phyloP scores from a whole-genome alignment of 2,888 invertebrate genomes.

The Trichopoda pennipes region DNA sequence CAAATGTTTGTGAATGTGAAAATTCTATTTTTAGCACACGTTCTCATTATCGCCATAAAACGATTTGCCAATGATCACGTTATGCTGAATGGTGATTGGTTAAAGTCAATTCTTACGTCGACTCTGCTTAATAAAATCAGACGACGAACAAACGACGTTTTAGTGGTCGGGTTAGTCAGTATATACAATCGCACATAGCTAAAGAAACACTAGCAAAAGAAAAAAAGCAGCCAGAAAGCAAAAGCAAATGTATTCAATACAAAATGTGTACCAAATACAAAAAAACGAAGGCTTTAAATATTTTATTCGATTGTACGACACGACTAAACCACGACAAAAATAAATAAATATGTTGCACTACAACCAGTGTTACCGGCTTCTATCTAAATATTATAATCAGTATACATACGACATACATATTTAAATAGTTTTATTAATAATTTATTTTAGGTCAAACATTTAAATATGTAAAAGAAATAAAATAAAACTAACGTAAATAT shows the following conservation, averaged over 20 bases:
- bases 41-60: constrained; percentile 66
- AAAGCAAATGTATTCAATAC: constrained; percentile 28
- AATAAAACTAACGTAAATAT: too few species aligned
- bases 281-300: constrained; percentile 30
- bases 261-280: constrained; percentile 1
- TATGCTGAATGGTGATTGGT: constrained; percentile 68
- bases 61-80: constrained; percentile 70
- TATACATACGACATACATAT: too few species aligned
- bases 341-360: constrained; percentile 33
- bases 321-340: constrained; percentile 8
- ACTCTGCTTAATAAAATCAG: constrained; percentile 46
- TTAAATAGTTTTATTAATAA: too few species aligned
- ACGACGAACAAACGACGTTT: constrained; percentile 37
- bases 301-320: constrained; percentile 12
- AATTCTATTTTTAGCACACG: constrained; percentile 71
- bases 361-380: neutral
- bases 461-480: too few species aligned
- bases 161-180: constrained; percentile 54
- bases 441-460: too few species aligned
- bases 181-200: constrained; percentile 44
- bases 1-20: constrained; percentile 62
- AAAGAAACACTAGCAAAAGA: constrained; percentile 14
- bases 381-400: too few species aligned
- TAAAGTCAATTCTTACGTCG: constrained; percentile 15
- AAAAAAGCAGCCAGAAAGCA: constrained; percentile 37